Evolutionary conservation across 1,140 invertebrate genomes (phyloP).

Genomic region (Thaumetopoea pityocampa): DNA sequence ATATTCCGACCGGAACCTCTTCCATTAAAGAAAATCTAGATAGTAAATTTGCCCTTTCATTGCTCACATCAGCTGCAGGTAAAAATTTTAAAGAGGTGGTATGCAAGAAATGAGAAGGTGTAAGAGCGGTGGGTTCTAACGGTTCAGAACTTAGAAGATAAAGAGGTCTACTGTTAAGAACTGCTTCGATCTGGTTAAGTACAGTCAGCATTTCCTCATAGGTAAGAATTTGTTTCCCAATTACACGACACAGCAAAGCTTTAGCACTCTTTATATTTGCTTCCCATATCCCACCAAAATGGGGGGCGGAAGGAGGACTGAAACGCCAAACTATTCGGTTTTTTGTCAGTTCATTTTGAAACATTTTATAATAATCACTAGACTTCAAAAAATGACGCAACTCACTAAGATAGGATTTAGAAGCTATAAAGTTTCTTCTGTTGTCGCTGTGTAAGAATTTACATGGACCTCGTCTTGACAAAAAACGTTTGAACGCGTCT

Average conservation of each 20-base stretch:
- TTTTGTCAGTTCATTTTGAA: too few relatives aligned
- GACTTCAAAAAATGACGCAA: too few relatives aligned
- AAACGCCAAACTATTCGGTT: too few relatives aligned
- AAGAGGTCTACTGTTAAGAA: slow-evolving; percentile 6
- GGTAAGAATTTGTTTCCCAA: slow-evolving; percentile 8
- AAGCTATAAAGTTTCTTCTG: too few relatives aligned
- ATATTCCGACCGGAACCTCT: slow-evolving; percentile 1
- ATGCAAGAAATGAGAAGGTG: slow-evolving; percentile 1
- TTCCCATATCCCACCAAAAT: slow-evolving; percentile 13
- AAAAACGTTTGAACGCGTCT: too few relatives aligned
- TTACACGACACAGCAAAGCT: slow-evolving; percentile 2
- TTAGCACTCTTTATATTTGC: slow-evolving; percentile 5
- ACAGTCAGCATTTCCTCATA: slow-evolving; percentile 5
- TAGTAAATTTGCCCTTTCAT: too few relatives aligned
- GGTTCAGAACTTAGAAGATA: slow-evolving; percentile 7
- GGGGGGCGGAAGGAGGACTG: slow-evolving; percentile 2
- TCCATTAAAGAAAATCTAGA: slow-evolving; percentile 4
- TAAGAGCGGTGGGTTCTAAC: not conserved
- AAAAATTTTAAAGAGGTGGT: not conserved
- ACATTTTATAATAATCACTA: too few relatives aligned
- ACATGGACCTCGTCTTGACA: too few relatives aligned
- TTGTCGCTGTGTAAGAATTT: too few relatives aligned
- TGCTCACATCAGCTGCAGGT: slow-evolving; percentile 6
- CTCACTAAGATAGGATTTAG: too few relatives aligned
- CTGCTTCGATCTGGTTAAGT: slow-evolving; percentile 5